phyloP scores from a whole-genome alignment of 2,888 invertebrate genomes.

The Stenolophus ochropezus region DNA sequence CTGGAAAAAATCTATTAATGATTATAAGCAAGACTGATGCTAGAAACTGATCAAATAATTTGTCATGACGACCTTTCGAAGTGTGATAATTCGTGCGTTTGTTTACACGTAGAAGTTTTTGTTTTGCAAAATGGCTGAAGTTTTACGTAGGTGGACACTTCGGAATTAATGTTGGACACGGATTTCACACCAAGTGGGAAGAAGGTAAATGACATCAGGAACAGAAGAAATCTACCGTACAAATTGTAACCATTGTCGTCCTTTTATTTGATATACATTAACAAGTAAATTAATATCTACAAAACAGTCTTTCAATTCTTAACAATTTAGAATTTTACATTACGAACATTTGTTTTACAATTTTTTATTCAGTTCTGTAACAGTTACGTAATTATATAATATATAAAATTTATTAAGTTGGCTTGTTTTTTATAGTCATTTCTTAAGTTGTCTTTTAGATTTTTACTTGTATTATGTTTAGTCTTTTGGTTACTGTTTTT shows the following conservation, averaged over 20 bases:
- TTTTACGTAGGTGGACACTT: constrained; percentile 22
- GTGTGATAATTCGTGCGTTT: constrained; percentile 24
- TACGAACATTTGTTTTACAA: too few species aligned
- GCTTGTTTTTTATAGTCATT: too few species aligned
- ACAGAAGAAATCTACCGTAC: background rate
- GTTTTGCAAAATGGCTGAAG: constrained; percentile 21
- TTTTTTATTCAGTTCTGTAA: too few species aligned
- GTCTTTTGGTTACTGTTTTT: too few species aligned
- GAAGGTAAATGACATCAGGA: constrained; percentile 1
- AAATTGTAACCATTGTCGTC: background rate
- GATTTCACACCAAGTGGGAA: constrained; percentile 19
- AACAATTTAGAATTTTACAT: too few species aligned
- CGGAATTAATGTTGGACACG: constrained; percentile 20
- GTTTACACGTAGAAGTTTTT: constrained; percentile 27
- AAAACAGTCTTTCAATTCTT: too few species aligned
- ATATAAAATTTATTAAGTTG: too few species aligned
- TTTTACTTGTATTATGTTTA: too few species aligned
- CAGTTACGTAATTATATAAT: too few species aligned
- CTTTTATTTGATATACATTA: too few species aligned
- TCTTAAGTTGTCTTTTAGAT: too few species aligned
- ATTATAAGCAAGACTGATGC: constrained; percentile 50
- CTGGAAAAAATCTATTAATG: constrained; percentile 55
- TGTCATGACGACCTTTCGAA: constrained; percentile 49
- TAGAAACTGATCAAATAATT: constrained; percentile 48
- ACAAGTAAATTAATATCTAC: too few species aligned